phyloP scores from a whole-genome alignment of 2,797 vertebrate genomes.

The Phylloscopus collybita region DNA sequence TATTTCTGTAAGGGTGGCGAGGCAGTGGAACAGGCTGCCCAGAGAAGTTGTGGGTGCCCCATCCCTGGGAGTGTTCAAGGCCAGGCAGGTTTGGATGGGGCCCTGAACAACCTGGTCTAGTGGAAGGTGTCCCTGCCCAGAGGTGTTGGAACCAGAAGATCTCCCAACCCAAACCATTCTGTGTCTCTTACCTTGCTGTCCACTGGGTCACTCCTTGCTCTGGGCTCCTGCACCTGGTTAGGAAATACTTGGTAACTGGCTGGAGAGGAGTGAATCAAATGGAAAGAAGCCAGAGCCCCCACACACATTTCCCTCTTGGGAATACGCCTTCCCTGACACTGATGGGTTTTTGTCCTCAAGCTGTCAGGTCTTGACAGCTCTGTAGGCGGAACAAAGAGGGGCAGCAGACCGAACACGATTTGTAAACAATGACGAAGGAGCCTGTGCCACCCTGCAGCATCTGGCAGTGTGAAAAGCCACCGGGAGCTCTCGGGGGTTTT shows the following conservation, averaged over 20 bases:
- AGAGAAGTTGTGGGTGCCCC: background rate
- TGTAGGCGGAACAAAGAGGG: background rate
- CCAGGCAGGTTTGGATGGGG: background rate
- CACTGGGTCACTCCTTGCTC: background rate
- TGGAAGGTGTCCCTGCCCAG: background rate
- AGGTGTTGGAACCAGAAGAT: too few species aligned
- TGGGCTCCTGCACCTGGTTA: background rate
- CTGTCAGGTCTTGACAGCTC: background rate
- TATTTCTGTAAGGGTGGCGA: background rate
- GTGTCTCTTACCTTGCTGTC: background rate
- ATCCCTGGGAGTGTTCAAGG: background rate
- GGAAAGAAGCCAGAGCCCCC: background rate
- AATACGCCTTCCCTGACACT: rapidly evolving
- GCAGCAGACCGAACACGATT: background rate
- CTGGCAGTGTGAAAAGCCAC: background rate
- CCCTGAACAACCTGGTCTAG: background rate
- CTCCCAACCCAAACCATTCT: background rate
- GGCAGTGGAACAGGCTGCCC: background rate
- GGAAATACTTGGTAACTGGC: background rate
- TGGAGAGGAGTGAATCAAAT: background rate
- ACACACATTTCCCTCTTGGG: background rate
- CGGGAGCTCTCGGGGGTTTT: rapidly evolving
- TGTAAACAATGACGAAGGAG: background rate
- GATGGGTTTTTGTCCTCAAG: background rate
- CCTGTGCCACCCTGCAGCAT: background rate